Conservation (phyloP, 2,888 invertebrate genomes). For the Elaeidobius kamerunicus region DNA sequence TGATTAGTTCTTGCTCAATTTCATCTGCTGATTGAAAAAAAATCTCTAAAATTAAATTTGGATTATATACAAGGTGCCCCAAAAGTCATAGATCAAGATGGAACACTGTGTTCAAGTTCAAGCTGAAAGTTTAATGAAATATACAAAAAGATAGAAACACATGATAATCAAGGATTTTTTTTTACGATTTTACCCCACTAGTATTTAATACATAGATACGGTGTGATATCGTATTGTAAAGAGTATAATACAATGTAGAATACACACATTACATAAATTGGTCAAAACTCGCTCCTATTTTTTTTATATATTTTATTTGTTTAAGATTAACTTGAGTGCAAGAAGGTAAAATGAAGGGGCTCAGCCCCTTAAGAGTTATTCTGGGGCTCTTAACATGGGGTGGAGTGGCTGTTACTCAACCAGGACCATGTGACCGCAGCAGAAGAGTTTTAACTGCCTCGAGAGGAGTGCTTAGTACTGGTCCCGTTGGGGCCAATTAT, state of each 20-base stretch:
- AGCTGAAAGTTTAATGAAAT: no score
- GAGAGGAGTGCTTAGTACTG: constrained; percentile 86
- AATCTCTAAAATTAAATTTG: not conserved
- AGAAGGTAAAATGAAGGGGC: constrained; percentile 19
- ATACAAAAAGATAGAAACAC: no score
- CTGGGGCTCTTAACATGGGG: constrained; percentile 19
- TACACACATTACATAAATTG: no score
- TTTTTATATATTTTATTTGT: not conserved
- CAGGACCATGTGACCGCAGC: constrained; percentile 73
- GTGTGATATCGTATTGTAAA: not conserved
- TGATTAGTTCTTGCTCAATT: not conserved
- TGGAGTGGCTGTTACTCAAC: constrained; percentile 18
- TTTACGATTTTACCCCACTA: no score
- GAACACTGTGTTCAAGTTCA: no score
- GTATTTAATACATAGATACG: not conserved
- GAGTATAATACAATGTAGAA: not conserved
- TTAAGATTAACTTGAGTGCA: not conserved
- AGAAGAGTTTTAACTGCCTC: constrained; percentile 75
- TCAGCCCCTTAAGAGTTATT: constrained; percentile 20
- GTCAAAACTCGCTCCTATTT: not conserved
- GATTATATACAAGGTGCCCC: no score
- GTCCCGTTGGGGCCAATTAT: constrained; percentile 81
- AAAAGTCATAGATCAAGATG: no score
- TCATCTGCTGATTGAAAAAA: not conserved
- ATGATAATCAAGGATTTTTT: not conserved